Percentiles rank a stretch among this genome's conserved stretches.
Conservation (phyloP, 1,140 invertebrate genomes). For the Micrasema minimum region DNA sequence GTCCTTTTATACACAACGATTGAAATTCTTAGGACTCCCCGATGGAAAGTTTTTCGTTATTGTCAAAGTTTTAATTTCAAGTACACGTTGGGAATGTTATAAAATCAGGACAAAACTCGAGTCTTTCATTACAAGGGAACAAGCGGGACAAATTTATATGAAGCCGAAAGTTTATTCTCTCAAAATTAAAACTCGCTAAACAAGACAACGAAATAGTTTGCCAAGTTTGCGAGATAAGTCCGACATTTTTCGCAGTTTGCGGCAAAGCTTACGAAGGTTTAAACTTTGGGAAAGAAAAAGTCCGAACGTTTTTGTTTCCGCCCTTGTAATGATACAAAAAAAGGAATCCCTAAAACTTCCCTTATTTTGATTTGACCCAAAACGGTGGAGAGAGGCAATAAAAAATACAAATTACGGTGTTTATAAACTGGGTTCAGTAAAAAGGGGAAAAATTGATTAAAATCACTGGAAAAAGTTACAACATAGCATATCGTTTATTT, state of each 20-base stretch:
- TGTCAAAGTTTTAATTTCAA: conserved; percentile 18
- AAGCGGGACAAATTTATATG: conserved; percentile 8
- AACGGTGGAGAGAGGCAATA: background rate
- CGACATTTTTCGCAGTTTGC: conserved; percentile 27
- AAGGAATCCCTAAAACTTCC: conserved; percentile 4
- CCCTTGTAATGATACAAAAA: conserved; percentile 23
- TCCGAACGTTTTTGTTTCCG: conserved; percentile 1
- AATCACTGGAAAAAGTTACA: conserved; percentile 1
- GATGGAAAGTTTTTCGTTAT: conserved; percentile 11
- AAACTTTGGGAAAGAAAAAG: conserved; percentile 18
- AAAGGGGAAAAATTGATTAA: background rate
- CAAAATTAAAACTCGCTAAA: conserved; percentile 23
- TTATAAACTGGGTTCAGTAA: background rate
- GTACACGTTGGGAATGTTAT: background rate
- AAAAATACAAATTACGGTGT: too few relatives aligned
- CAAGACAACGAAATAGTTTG: conserved; percentile 8
- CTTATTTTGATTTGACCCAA: conserved; percentile 11
- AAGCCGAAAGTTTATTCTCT: background rate
- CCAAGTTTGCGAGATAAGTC: conserved; percentile 10
- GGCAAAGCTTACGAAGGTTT: conserved; percentile 4
- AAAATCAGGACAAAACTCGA: conserved; percentile 10
- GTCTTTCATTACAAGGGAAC: conserved; percentile 22
- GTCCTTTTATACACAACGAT: background rate
- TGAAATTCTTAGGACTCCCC: conserved; percentile 6
- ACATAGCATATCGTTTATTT: too few relatives aligned